Evolutionary conservation across 1,140 invertebrate genomes (phyloP).

Genomic region (Dinoponera quadriceps): DNA sequence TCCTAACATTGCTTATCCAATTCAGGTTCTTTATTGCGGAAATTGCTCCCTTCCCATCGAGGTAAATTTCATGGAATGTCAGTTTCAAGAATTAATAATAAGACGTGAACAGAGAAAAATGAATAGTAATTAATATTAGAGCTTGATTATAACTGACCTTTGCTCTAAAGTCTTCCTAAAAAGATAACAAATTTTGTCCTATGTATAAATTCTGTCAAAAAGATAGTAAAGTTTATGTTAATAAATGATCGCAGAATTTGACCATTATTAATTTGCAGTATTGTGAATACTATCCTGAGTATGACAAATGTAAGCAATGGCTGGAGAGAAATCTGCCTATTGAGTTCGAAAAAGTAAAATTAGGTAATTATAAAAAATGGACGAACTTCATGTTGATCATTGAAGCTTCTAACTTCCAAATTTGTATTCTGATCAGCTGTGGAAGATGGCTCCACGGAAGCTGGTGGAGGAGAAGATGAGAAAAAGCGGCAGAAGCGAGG

Average conservation of each 20-base stretch:
- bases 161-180: neutral
- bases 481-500: conserved; percentile 95
- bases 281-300: conserved; percentile 99
- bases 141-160: neutral
- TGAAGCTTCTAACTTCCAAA: neutral
- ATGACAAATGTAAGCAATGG: conserved; percentile 99
- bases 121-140: neutral
- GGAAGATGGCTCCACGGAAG: conserved; percentile 87
- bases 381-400: neutral
- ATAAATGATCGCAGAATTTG: neutral
- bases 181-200: neutral
- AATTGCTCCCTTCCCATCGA: conserved; percentile 97
- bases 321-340: conserved; percentile 96
- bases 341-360: conserved; percentile 95
- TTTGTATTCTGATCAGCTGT: conserved; percentile 57
- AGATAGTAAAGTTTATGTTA: neutral
- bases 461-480: conserved; percentile 92
- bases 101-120: neutral
- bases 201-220: neutral
- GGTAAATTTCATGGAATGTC: conserved; percentile 82
- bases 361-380: conserved; percentile 85
- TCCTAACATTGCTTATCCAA: conserved; percentile 91
- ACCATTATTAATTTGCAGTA: conserved; percentile 88
- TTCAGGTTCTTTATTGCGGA: conserved; percentile 96
- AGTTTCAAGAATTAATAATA: conserved; percentile 36